These are phyloP conservation scores for Valencia hispanica DNA, from an alignment of 2,797 vertebrate genomes.

Conservation along the genomic window DNA sequence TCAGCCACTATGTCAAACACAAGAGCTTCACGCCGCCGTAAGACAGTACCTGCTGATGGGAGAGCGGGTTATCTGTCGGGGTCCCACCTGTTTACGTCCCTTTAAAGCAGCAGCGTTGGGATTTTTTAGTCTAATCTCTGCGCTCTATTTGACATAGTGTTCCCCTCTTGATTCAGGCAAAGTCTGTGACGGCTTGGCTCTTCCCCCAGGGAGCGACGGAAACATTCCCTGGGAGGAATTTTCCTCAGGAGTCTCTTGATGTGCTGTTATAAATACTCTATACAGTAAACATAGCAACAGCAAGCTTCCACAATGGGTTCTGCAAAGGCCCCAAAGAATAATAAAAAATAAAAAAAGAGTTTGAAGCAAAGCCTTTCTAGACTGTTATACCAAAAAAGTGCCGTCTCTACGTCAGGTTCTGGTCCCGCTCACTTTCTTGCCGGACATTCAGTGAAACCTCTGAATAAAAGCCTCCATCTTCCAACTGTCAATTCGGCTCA, in stretches of 20 bases:
- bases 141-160: slow-evolving; percentile 50
- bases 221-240: slow-evolving; percentile 67
- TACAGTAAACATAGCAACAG: slow-evolving; percentile 61
- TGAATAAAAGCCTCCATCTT: slow-evolving; percentile 50
- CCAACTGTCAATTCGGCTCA: slow-evolving; percentile 20
- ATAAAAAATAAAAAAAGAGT: slow-evolving; percentile 22
- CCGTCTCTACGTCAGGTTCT: slow-evolving; percentile 1
- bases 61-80: slow-evolving; percentile 52
- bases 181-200: slow-evolving; percentile 49
- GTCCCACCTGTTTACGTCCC: slow-evolving; percentile 36
- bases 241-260: slow-evolving; percentile 63
- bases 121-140: slow-evolving; percentile 39
- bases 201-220: slow-evolving; percentile 59
- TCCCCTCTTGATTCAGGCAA: slow-evolving; percentile 52
- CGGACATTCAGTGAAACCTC: slow-evolving; percentile 20
- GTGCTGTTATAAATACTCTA: slow-evolving; percentile 72
- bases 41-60: slow-evolving; percentile 55
- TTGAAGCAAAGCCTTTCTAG: slow-evolving; percentile 37
- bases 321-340: slow-evolving; percentile 26
- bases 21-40: background rate
- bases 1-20: background rate
- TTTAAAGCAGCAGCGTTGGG: slow-evolving; percentile 35
- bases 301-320: slow-evolving; percentile 47
- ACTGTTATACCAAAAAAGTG: slow-evolving; percentile 22
- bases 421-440: slow-evolving; percentile 15